These are phyloP conservation scores for Macrochelys suwanniensis DNA, from an alignment of 2,797 vertebrate genomes.

Conservation along the genomic window DNA sequence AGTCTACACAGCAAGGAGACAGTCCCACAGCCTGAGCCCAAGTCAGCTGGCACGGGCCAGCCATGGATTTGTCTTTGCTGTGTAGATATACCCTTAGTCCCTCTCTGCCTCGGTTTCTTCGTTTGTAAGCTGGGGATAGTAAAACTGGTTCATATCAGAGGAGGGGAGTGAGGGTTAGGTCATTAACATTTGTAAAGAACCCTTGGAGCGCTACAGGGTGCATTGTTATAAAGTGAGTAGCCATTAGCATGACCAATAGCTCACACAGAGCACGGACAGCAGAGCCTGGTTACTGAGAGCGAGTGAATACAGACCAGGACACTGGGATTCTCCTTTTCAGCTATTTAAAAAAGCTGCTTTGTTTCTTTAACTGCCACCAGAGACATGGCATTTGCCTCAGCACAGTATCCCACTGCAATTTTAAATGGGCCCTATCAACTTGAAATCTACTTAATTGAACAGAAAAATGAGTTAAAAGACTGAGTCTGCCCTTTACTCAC, in stretches of 20 bases:
- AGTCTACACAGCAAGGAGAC: background rate
- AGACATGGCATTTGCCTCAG: background rate
- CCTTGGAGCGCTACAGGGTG: background rate
- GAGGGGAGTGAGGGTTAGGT: background rate
- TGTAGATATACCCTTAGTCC: background rate
- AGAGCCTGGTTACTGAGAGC: background rate
- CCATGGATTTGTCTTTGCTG: background rate
- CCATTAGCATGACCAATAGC: background rate
- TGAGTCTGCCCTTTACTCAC: background rate
- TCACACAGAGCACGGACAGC: rapidly evolving
- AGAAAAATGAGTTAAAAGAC: background rate
- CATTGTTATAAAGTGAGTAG: background rate
- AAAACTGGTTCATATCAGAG: rapidly evolving
- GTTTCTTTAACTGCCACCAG: background rate
- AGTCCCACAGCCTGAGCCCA: background rate
- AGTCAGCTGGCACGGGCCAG: background rate
- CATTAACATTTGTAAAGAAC: background rate
- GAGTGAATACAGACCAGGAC: background rate
- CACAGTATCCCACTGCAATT: background rate
- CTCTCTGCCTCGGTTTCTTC: background rate
- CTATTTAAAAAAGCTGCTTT: rapidly evolving
- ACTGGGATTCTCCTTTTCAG: background rate
- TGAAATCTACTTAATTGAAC: background rate
- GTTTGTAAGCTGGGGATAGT: background rate
- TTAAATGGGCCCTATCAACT: background rate